Conservation (phyloP, 2,888 invertebrate species). For the Colletes collaris region DNA sequence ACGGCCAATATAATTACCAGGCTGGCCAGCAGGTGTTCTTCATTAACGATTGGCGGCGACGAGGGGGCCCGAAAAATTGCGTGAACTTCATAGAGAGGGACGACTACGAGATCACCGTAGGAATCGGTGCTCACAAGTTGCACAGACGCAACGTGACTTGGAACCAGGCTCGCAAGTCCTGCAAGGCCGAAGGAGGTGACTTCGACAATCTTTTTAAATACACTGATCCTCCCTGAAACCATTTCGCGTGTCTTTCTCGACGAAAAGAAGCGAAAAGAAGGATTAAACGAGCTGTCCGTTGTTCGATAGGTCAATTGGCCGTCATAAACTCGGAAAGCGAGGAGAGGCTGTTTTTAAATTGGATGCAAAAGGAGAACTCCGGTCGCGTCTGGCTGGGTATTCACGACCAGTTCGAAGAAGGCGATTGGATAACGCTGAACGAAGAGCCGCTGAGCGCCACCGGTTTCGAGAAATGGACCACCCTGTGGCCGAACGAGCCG, state of each 20-base stretch:
- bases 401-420: slow-evolving; percentile 61
- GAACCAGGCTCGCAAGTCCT: slow-evolving; percentile 54
- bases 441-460: slow-evolving; percentile 47
- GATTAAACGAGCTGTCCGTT: background rate
- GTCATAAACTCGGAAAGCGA: slow-evolving; percentile 19
- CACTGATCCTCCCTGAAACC: too few species aligned
- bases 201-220: too few species aligned
- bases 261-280: too few species aligned
- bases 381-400: slow-evolving; percentile 52
- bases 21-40: slow-evolving; percentile 37
- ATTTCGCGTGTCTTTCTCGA: too few species aligned
- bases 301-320: slow-evolving; percentile 30
- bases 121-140: slow-evolving; percentile 51
- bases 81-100: background rate
- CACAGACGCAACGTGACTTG: slow-evolving; percentile 41
- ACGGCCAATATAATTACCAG: slow-evolving; percentile 29
- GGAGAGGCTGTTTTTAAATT: slow-evolving; percentile 10
- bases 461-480: slow-evolving; percentile 56
- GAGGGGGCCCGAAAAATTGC: background rate
- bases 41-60: background rate
- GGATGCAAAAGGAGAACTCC: slow-evolving; percentile 18
- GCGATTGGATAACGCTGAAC: slow-evolving; percentile 57
- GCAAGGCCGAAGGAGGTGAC: slow-evolving; percentile 59
- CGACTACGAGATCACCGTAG: slow-evolving; percentile 14
- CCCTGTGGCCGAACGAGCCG: slow-evolving; percentile 35